Evolutionary conservation across 2,113 vertebrate genomes (phyloP), one percentile per base, ranked within the genome.

Genomic region (Fregata magnificens): DNA sequence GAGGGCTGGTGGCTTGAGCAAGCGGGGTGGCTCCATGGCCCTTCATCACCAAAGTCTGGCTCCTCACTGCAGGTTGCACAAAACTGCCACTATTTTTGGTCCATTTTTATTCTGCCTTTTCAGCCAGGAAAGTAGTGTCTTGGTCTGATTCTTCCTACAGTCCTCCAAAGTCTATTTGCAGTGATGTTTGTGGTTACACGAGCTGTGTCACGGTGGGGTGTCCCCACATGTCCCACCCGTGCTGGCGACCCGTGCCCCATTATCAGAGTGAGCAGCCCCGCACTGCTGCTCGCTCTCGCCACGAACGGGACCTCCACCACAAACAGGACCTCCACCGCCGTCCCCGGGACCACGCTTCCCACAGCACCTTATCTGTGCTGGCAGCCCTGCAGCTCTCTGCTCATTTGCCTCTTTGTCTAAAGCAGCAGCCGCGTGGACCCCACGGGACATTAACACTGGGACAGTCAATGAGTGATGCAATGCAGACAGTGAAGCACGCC

Each of bases 381-480:
- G 2, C 90, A 86, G 69, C 58, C 53, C 65, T 18, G 29, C 4
- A 2, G 26, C 29, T 69, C 67, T 26, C 59, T 5, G 34, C 47
- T 78, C 6, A 0, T 61, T 9, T 8, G 45, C 22, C 42, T 9
- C 70, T 56, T 83, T 95, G 93, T 94, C 96, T 50, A 1, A 29
- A 38, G 49, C 38, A 56, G 34, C 91, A 90, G 73, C 69, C 1
- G 0, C 0, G 0, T 45, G 55, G 16, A 55, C 62, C 7, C 53
- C 2, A 5, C 0, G 66, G 52, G 88, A 47, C 15, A 11, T 1
- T 29, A 9, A 8, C 3, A 0, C 72, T 17, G 59, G 62, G 55
- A 22, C n/a, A 3, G 24, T 0, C 21, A 6, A 1, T 0, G 55
- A 9, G 72, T 0, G 0, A 14, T 8, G n/a, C 11, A 1, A 2